phyloP scores from a whole-genome alignment of 1,140 invertebrate genomes.

The Leptinotarsa texana region DNA sequence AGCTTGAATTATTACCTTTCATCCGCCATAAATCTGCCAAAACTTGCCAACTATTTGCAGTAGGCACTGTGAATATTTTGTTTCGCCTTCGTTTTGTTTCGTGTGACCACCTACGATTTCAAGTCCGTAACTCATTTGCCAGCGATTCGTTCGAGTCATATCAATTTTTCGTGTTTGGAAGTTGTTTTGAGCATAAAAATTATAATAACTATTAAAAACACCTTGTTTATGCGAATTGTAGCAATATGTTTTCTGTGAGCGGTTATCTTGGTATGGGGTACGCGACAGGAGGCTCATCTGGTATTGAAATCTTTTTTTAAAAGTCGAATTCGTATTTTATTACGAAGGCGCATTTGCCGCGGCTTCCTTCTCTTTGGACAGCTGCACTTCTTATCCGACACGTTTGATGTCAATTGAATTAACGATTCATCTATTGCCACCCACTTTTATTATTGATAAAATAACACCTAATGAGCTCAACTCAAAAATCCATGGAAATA shows the following conservation, averaged over 20 bases:
- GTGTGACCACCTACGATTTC: slow-evolving; percentile 17
- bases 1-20: not conserved
- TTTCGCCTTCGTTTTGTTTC: slow-evolving; percentile 20
- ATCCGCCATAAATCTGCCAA: slow-evolving; percentile 7
- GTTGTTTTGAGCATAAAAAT: slow-evolving; percentile 31
- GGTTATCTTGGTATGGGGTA: slow-evolving; percentile 41
- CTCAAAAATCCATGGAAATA: no score
- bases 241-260: slow-evolving; percentile 36
- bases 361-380: not conserved
- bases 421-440: not conserved
- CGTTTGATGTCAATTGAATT: not conserved
- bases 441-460: no score
- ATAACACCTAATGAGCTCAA: no score
- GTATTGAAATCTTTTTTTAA: slow-evolving; percentile 34
- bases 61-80: slow-evolving; percentile 13
- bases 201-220: slow-evolving; percentile 37
- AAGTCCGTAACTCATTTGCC: slow-evolving; percentile 12
- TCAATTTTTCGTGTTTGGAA: slow-evolving; percentile 21
- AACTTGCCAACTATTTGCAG: slow-evolving; percentile 11
- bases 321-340: slow-evolving; percentile 30
- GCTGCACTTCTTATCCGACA: not conserved
- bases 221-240: slow-evolving; percentile 42
- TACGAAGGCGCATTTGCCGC: not conserved
- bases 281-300: slow-evolving; percentile 35
- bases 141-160: slow-evolving; percentile 5